These are phyloP conservation scores for Calidris pugnax DNA, from an alignment of 2,113 vertebrate species.

Conservation along the genomic window DNA sequence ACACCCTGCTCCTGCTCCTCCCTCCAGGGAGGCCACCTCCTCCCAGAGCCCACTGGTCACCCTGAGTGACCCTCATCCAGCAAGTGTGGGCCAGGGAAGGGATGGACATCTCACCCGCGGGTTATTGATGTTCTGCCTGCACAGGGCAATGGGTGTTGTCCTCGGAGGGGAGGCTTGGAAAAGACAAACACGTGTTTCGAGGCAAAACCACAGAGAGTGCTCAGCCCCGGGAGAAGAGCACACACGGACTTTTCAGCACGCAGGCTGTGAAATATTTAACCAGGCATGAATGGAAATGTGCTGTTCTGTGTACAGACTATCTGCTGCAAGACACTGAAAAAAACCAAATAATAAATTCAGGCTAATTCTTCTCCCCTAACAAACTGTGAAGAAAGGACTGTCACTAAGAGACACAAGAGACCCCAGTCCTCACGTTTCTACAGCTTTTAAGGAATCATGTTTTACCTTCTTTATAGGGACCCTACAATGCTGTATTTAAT, in stretches of 20 bases:
- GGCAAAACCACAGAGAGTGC: conserved; percentile 45
- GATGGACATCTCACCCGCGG: background rate
- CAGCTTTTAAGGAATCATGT: background rate
- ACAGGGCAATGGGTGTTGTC: conserved; percentile 40
- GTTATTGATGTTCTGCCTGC: conserved; percentile 23
- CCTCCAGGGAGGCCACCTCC: background rate
- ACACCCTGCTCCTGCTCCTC: background rate
- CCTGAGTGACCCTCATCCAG: too few species aligned
- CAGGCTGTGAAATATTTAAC: conserved; percentile 27
- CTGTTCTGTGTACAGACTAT: background rate
- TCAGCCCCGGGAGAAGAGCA: conserved; percentile 22
- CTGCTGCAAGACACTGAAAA: background rate
- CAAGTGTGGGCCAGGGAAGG: background rate
- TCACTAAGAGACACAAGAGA: background rate
- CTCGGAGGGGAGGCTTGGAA: conserved; percentile 39
- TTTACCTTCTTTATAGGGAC: background rate
- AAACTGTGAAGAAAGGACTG: background rate
- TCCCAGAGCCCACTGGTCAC: background rate
- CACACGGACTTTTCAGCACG: conserved; percentile 27
- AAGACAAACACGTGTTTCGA: conserved; percentile 50
- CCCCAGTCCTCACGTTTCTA: background rate
- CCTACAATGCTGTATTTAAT: rapidly evolving
- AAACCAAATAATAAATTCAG: background rate
- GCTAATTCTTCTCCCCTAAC: background rate
- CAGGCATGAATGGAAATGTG: background rate